Conservation (phyloP, 2,113 vertebrate genomes). For the Brachyhypopomus gauderio region DNA sequence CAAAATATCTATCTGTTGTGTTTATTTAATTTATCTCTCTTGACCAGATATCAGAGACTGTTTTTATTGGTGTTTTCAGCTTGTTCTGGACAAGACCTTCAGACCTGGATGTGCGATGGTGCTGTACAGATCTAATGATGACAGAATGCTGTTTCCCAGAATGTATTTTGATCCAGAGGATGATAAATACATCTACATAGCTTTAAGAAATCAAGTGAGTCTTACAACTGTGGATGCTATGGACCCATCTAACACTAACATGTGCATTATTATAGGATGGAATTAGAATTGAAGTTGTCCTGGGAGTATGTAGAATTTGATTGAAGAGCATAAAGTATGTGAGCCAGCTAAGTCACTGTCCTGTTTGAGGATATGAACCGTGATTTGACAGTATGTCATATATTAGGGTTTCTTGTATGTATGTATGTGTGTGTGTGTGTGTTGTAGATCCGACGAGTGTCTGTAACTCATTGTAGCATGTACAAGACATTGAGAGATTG, state of each 20-base stretch:
- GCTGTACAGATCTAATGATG: constrained; percentile 81
- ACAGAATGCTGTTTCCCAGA: constrained; percentile 79
- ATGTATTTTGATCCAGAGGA: constrained; percentile 81
- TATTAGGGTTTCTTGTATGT: constrained; percentile 7
- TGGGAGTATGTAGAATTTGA: too few species aligned
- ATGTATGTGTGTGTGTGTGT: constrained; percentile 53
- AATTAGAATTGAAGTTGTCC: not conserved
- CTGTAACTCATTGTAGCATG: constrained; percentile 77
- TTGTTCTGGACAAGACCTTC: constrained; percentile 79
- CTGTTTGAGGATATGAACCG: not conserved
- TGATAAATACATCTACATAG: constrained; percentile 81
- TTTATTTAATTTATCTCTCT: not conserved
- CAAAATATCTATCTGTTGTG: too few species aligned
- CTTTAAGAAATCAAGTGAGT: constrained; percentile 80
- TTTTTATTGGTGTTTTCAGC: constrained; percentile 70
- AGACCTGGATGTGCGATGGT: constrained; percentile 78
- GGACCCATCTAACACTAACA: too few species aligned
- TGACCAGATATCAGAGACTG: not conserved
- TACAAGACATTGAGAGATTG: constrained; percentile 73
- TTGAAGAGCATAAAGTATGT: not conserved
- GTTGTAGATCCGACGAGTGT: constrained; percentile 82
- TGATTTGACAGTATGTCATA: not conserved
- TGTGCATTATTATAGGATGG: not conserved
- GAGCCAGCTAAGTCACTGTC: constrained; percentile 13
- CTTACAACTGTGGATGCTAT: not conserved